Base-by-base conservation (phyloP, 2,797 vertebrate species). In the Pipistrellus nathusii region DNA sequence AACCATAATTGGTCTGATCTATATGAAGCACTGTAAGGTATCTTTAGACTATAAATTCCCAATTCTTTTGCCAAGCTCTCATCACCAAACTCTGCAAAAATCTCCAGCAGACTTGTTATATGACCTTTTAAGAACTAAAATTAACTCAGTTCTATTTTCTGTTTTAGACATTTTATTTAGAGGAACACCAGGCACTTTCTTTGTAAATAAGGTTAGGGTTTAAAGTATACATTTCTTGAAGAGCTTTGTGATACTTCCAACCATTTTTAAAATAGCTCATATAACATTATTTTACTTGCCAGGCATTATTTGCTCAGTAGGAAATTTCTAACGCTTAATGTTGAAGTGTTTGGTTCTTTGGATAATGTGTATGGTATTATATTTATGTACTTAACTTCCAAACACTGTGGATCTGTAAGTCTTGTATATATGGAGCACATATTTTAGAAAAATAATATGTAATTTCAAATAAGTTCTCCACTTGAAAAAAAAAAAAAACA, bases 101-200 rank as follows among this genome's bases (percentile, higher is more conserved):
- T 80, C 85, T 92, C 75, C 75, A 94, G 53, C n/a, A 91, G 46
- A 66, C 18, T 87, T 86, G 68, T 73, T 92, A 93, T 32, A 80
- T 91, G 86, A 90, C 94, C 94, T 92, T 94, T 89, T 91, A 87
- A 73, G 68, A 93, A 92, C 80, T 75, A 44, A 94, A 97, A 95
- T 94, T 91, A 83, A 68, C 76, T 93, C 23, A 38, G 73, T 94
- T 90, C 91, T 95, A 88, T 95, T 95, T 96, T 97, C 75, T 69
- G 27, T 87, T 87, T 93, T 91, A 94, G n/a, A 94, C 53, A 73
- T 77, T 81, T 80, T 86, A 91, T 96, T 92, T 95, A 91, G 77
- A 96, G 88, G 38, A 91, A 80, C 20, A 93, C 5, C n/a, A 89
- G n/a, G 90, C 20, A 53, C 78, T 80, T n/a, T 69, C 35, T 44